These are phyloP conservation scores for Geotrypetes seraphini DNA, from an alignment of 2,797 vertebrate genomes.

Conservation along the genomic window DNA sequence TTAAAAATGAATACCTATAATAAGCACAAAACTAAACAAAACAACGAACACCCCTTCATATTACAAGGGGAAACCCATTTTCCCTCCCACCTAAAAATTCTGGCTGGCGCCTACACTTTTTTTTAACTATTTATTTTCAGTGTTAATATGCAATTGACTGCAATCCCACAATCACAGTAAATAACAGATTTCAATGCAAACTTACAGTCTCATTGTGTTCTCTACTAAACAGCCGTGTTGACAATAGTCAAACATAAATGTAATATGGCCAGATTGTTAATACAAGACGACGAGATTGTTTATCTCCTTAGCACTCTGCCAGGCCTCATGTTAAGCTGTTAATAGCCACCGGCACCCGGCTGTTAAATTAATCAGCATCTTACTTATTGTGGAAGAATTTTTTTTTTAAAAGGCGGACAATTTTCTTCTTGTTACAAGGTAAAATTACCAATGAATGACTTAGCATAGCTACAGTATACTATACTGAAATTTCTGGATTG, in stretches of 20 bases:
- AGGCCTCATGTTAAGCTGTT: constrained; percentile 17
- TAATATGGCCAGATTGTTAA: constrained; percentile 16
- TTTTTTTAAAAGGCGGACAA: constrained; percentile 26
- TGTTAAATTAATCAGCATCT: constrained; percentile 36
- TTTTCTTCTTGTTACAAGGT: constrained; percentile 7
- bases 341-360: constrained; percentile 21
- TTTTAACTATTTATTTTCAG: no score
- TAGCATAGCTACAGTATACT: no score
- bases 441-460: no score
- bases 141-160: no score
- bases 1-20: no score
- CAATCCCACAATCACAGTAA: constrained; percentile 3
- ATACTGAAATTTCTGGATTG: no score
- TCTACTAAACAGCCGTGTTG: not conserved
- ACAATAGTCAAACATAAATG: constrained; percentile 5
- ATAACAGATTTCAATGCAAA: constrained; percentile 6
- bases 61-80: constrained; percentile 26
- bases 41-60: constrained; percentile 5
- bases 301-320: constrained; percentile 15
- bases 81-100: no score
- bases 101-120: no score
- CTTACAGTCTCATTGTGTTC: not conserved
- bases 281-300: constrained; percentile 10
- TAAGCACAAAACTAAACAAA: not conserved
- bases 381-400: constrained; percentile 29